phyloP scores from a whole-genome alignment of 53 echinoderm and acorn worm genomes.

The Patiria pectinifera region DNA sequence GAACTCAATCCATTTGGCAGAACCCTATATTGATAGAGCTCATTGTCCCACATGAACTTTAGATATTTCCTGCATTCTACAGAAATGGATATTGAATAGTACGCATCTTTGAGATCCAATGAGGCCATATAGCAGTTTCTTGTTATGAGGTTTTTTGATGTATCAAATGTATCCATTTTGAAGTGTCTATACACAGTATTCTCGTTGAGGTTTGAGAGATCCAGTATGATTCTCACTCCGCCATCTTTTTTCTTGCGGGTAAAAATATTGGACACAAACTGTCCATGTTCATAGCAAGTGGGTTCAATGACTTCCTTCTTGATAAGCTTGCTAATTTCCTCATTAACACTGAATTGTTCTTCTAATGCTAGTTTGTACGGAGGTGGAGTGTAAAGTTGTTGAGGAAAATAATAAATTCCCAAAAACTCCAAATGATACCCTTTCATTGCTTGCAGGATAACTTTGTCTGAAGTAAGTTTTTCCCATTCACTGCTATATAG shows the following conservation, averaged over 20 bases:
- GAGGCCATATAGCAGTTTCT: slow-evolving; percentile 70
- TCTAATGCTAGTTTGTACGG: slow-evolving; percentile 20
- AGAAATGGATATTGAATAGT: slow-evolving; percentile 61
- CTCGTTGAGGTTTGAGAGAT: slow-evolving; percentile 65
- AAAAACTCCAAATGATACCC: slow-evolving; percentile 62
- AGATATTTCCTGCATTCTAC: slow-evolving; percentile 36
- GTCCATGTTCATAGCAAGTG: slow-evolving; percentile 28
- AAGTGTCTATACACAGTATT: slow-evolving; percentile 62
- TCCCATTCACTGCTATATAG: slow-evolving; percentile 42
- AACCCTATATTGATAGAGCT: not conserved
- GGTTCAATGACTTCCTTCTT: slow-evolving; percentile 63
- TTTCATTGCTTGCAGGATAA: not conserved
- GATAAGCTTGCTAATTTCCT: slow-evolving; percentile 50
- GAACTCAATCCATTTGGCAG: slow-evolving; percentile 53
- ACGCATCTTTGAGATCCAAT: slow-evolving; percentile 77
- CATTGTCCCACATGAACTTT: slow-evolving; percentile 55
- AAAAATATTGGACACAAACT: slow-evolving; percentile 75
- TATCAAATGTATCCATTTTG: slow-evolving; percentile 73
- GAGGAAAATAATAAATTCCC: not conserved
- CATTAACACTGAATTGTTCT: slow-evolving; percentile 9
- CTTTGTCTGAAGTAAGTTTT: slow-evolving; percentile 49
- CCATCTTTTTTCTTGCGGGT: slow-evolving; percentile 76
- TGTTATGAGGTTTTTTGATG: slow-evolving; percentile 43
- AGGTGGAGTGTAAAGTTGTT: not conserved
- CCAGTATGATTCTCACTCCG: slow-evolving; percentile 61